Evolutionary conservation across 1,140 invertebrate species (phyloP).

Genomic region (Drosophila prosaltans): DNA sequence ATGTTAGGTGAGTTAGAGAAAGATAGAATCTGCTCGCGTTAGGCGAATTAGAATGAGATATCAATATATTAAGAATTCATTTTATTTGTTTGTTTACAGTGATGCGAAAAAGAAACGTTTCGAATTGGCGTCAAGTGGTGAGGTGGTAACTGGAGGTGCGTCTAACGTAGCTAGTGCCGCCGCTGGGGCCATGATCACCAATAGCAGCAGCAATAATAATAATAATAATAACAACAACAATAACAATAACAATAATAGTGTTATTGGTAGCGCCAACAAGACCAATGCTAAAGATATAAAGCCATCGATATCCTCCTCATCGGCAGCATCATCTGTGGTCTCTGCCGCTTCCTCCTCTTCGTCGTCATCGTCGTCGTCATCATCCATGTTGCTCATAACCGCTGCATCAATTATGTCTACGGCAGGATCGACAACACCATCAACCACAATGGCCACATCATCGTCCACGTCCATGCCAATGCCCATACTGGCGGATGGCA

Average conservation of each 20-base stretch:
- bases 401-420: slow-evolving; percentile 46
- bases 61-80: background rate
- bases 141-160: background rate
- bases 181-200: background rate
- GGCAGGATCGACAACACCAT: slow-evolving; percentile 26
- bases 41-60: background rate
- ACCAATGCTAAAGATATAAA: slow-evolving; percentile 45
- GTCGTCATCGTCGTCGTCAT: slow-evolving; percentile 20
- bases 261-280: slow-evolving; percentile 28
- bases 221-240: slow-evolving; percentile 27
- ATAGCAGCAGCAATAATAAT: slow-evolving; percentile 29
- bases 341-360: slow-evolving; percentile 43
- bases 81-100: slow-evolving; percentile 44
- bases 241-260: slow-evolving; percentile 17
- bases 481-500: slow-evolving; percentile 29
- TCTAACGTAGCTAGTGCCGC: slow-evolving; percentile 1
- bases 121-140: slow-evolving; percentile 43
- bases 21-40: background rate
- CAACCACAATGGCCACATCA: slow-evolving; percentile 41
- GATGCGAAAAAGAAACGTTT: slow-evolving; percentile 80
- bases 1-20: slow-evolving; percentile 70
- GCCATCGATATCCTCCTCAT: slow-evolving; percentile 15
- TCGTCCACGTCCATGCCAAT: slow-evolving; percentile 17
- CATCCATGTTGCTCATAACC: slow-evolving; percentile 38
- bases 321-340: slow-evolving; percentile 31